Evolutionary conservation across 2,888 invertebrate species (phyloP), one percentile per base, ranked within the genome.

Genomic region (Fragum fragum): DNA sequence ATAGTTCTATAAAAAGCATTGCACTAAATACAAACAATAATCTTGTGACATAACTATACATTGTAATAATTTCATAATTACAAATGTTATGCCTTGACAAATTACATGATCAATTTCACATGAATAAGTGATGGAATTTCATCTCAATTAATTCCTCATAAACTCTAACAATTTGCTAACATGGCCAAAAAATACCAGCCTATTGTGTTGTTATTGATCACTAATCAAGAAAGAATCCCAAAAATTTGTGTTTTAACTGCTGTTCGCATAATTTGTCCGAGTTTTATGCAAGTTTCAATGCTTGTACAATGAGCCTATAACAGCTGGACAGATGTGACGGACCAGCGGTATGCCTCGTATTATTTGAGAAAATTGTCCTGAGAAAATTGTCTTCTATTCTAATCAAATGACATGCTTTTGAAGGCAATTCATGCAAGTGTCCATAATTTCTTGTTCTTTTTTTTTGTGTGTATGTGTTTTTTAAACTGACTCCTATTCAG

Each of bases 31-130:
- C n/a, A n/a, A n/a, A n/a, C n/a, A n/a, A n/a, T 36, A 36, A 36
- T 9, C 32, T 6, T 9, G 9, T 36, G 32, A 36, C 32, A 36
- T 36, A 36, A 36, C 32, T 36, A 36, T 36, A 9, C 32, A 36
- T 36, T 6, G 32, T 9, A 36, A 36, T 36, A 36, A 36, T 36
- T 36, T 36, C 32, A 36, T n/a, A n/a, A n/a, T n/a, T n/a, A n/a
- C n/a, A 39, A 39, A 39, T 39, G 39, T 39, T 39, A 39, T 14
- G 39, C 6, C 14, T 14, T 39, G 11, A 26, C 6, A 61, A 21
- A 36, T 18, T 63, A 63, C 63, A 63, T 32, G 63, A 63, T n/a
- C 63, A 63, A 63, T 63, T 63, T 63, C 32, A 32, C 63, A 63
- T 63, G 32, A 63, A 63, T 63, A 63, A 63, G 28, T 36, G 21